Base-by-base conservation (phyloP, 2,888 invertebrate genomes). In the Leptinotarsa haldemani region DNA sequence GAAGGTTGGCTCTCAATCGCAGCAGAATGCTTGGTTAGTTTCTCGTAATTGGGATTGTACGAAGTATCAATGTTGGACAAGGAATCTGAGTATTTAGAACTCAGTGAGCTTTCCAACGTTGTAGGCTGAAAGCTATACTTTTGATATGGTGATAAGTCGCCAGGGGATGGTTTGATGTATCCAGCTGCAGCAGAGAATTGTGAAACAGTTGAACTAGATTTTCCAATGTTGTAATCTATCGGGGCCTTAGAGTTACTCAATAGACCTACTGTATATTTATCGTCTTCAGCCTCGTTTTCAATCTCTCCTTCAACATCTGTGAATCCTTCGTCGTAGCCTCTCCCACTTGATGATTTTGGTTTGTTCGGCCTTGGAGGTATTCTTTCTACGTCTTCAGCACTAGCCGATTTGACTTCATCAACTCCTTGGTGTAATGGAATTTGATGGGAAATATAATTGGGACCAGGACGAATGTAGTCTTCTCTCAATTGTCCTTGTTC, bases 31-130 rank as follows among this genome's bases (percentile, higher is more conserved):
- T 70, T 70, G 9, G 40, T 69, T 47, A 58, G 46, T 58, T 88
- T 86, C 89, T 89, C 87, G 85, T 87, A 83, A 84, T 85, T 75
- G 4, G 82, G 82, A 69, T 80, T 83, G 56, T 79, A 82, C 3
- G 84, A 81, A 18, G 79, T 79, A 16, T 74, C 76, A 22, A 82
- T 80, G 65, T 77, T 80, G 46, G 80, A 76, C 13, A 83, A 69
- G 47, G 73, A 73, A 20, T 78, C 81, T 46, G 82, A 75, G 73
- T 88, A 80, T 74, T 80, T 82, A 50, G 80, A 74, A 16, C 75
- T 80, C 76, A 78, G 74, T 22, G 78, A 80, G 22, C 76, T 75
- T 56, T 78, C 77, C 71, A 76, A 74, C 30, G 53, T 52, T 25
- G 52, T 9, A 4, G 74, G 74, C 65, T 78, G 80, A 20, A 77